phyloP scores from a whole-genome alignment of 2,113 vertebrate genomes.

The Limanda limanda region DNA sequence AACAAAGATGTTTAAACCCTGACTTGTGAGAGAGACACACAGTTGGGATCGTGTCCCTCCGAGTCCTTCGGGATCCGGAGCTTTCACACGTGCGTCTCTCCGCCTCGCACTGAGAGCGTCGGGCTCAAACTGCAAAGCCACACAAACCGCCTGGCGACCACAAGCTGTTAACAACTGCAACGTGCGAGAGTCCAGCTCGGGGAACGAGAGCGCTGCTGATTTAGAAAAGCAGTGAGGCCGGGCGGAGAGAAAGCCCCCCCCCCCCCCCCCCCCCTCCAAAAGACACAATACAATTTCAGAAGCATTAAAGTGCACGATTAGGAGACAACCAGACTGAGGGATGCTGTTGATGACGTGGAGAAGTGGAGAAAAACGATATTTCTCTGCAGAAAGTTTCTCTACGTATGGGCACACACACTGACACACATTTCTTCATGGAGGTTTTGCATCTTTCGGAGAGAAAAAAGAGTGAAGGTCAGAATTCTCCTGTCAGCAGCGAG shows the following conservation, averaged over 20 bases:
- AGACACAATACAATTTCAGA: too few relatives aligned
- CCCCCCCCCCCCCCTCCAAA: too few relatives aligned
- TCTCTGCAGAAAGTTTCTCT: not conserved
- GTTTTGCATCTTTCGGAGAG: conserved; percentile 18
- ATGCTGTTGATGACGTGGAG: not conserved
- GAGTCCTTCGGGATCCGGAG: conserved; percentile 22
- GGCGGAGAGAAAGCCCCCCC: too few relatives aligned
- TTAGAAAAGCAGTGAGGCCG: too few relatives aligned
- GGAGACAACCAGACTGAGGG: not conserved
- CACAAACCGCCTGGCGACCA: conserved; percentile 69
- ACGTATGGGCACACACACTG: conserved; percentile 4
- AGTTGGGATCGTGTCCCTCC: conserved; percentile 8
- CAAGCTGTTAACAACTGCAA: conserved; percentile 79
- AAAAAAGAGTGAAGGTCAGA: conserved; percentile 27
- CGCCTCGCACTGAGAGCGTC: conserved; percentile 43
- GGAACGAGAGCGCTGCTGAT: too few relatives aligned
- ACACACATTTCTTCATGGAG: conserved; percentile 23
- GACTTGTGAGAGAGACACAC: not conserved
- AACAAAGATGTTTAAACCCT: not conserved
- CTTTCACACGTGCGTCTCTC: conserved; percentile 32
- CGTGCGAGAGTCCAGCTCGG: conserved; percentile 49
- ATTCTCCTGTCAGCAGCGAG: conserved; percentile 39
- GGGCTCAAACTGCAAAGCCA: conserved; percentile 65
- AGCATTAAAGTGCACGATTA: not conserved
- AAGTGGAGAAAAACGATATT: not conserved